phyloP scores from a whole-genome alignment of 2,797 vertebrate genomes.

The Balearica regulorum region DNA sequence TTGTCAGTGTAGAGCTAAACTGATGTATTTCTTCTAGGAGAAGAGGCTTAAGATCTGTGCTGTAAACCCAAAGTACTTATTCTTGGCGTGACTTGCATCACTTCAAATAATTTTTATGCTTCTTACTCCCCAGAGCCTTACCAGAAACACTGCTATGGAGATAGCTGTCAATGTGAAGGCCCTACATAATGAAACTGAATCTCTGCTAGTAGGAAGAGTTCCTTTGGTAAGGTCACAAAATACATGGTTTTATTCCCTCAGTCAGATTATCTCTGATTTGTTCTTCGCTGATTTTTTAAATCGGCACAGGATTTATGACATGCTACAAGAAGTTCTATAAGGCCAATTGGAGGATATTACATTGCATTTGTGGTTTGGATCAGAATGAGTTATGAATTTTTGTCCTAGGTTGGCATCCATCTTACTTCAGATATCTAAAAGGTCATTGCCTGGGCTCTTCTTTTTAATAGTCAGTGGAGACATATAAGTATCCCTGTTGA shows the following conservation, averaged over 20 bases:
- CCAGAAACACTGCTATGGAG: conserved; percentile 93
- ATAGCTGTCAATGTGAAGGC: conserved; percentile 94
- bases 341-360: background rate
- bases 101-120: background rate
- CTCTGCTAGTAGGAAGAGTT: conserved; percentile 88
- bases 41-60: background rate
- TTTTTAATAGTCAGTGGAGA: background rate
- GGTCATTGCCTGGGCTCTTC: background rate
- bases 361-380: background rate
- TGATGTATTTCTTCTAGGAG: background rate
- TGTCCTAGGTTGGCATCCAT: background rate
- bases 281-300: background rate
- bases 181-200: conserved; percentile 94
- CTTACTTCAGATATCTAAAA: background rate
- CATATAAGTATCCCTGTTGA: background rate
- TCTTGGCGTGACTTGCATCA: background rate
- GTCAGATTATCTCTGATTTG: background rate
- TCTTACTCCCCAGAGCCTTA: conserved; percentile 82
- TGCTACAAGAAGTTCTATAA: background rate
- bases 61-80: background rate
- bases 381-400: background rate
- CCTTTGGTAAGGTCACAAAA: conserved; percentile 85
- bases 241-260: background rate
- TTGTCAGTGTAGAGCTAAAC: background rate
- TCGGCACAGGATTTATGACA: background rate